Conservation (phyloP, 2,797 vertebrate genomes). For the Botia kubotai region DNA sequence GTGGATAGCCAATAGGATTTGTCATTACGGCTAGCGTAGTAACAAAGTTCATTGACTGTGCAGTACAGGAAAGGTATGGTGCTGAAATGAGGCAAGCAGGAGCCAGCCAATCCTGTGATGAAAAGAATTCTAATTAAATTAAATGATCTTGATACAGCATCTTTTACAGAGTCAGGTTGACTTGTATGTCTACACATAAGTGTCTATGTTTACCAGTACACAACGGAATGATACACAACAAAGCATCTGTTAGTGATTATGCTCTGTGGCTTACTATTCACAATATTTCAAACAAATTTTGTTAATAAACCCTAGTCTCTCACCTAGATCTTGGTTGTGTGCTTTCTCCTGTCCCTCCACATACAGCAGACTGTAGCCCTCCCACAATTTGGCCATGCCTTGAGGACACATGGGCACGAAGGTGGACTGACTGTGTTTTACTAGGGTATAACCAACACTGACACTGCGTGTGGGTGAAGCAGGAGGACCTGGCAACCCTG, state of each 20-base stretch:
- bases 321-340: conserved; percentile 96
- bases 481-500: conserved; percentile 77
- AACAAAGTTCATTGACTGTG: conserved; percentile 90
- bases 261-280: not conserved
- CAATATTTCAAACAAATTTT: not conserved
- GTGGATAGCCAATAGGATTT: conserved; percentile 99
- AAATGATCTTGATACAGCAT: not conserved
- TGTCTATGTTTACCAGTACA: not conserved
- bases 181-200: not conserved
- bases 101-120: conserved; percentile 89
- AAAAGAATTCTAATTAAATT: not conserved
- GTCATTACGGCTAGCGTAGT: conserved; percentile 93
- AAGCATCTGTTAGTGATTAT: not conserved
- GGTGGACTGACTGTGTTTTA: conserved; percentile 91
- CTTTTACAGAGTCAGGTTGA: not conserved
- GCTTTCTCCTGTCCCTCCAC: conserved; percentile 97
- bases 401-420: conserved; percentile 90
- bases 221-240: not conserved
- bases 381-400: conserved; percentile 91
- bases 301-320: conserved; percentile 23
- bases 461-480: conserved; percentile 79
- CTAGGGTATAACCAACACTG: conserved; percentile 89
- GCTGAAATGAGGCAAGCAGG: conserved; percentile 92
- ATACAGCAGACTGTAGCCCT: conserved; percentile 90
- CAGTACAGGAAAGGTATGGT: conserved; percentile 99